Conservation (phyloP, 2,113 vertebrate species). For the Myiozetetes cayanensis region DNA sequence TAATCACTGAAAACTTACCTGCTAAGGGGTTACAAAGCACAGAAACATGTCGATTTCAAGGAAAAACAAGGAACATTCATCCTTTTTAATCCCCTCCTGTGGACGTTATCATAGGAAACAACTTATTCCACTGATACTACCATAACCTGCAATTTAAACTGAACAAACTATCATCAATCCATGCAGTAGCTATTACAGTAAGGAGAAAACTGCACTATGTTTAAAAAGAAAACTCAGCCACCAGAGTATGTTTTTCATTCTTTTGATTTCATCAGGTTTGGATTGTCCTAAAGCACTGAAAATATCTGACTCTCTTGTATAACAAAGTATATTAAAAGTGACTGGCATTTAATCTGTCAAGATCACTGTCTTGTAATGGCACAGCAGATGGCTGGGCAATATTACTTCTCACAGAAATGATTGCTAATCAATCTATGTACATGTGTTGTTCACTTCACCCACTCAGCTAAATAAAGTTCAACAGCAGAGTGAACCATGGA, state of each 20-base stretch:
- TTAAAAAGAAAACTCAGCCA: neutral
- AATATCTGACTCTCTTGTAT: neutral
- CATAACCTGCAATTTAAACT: neutral
- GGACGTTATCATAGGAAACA: neutral
- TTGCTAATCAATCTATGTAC: neutral
- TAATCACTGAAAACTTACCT: neutral
- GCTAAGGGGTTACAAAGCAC: neutral
- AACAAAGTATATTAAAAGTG: neutral
- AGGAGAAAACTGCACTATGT: neutral
- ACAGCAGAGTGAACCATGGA: neutral
- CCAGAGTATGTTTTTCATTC: neutral
- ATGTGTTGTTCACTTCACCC: slow-evolving; percentile 16
- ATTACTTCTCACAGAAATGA: neutral
- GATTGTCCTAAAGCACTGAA: neutral
- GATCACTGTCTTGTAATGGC: neutral
- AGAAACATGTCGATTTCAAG: neutral
- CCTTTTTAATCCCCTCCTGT: neutral
- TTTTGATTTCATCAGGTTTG: neutral
- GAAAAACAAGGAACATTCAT: neutral
- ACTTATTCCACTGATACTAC: neutral
- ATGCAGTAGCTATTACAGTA: neutral
- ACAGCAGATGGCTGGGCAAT: slow-evolving; percentile 21
- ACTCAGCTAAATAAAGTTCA: slow-evolving; percentile 36
- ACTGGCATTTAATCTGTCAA: slow-evolving; percentile 4
- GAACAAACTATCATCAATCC: neutral